phyloP scores from a whole-genome alignment of 2,797 vertebrate species.

The Manis javanica region DNA sequence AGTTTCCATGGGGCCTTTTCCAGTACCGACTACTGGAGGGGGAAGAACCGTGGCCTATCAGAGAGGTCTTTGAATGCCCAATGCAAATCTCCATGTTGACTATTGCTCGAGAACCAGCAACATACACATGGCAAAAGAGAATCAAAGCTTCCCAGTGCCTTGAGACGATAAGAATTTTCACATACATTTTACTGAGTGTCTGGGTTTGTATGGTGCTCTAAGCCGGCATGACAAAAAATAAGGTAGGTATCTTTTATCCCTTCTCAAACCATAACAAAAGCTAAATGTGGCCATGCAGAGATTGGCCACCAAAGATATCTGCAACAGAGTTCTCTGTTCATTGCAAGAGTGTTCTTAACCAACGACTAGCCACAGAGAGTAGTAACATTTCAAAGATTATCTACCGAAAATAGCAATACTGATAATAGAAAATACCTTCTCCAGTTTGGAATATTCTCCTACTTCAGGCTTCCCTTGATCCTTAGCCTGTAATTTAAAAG shows the following conservation, averaged over 20 bases:
- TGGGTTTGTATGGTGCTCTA: neutral
- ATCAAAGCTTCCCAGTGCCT: neutral
- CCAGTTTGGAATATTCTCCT: constrained; percentile 94
- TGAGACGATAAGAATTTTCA: neutral
- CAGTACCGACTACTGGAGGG: constrained; percentile 10
- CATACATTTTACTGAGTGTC: neutral
- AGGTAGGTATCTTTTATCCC: neutral
- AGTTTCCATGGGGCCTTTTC: constrained; percentile 23
- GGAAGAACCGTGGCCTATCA: neutral
- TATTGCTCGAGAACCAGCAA: neutral
- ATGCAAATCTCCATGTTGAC: neutral
- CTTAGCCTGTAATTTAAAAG: constrained; percentile 92
- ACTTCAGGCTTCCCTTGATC: constrained; percentile 97
- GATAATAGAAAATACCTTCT: constrained; percentile 91
- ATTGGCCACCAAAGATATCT: neutral
- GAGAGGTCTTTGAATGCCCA: neutral
- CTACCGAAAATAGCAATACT: neutral
- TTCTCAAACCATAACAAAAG: constrained; percentile 1
- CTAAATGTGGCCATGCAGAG: neutral
- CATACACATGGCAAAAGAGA: neutral
- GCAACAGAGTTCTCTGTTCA: neutral
- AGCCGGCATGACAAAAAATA: neutral
- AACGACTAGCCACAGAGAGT: neutral
- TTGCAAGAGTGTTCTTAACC: neutral
- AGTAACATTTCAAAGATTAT: neutral